A percentile compares a stretch with the other conserved stretches of the same genome.
phyloP scores from a whole-genome alignment of 1,140 invertebrate species.

The Drosophila tropicalis region DNA sequence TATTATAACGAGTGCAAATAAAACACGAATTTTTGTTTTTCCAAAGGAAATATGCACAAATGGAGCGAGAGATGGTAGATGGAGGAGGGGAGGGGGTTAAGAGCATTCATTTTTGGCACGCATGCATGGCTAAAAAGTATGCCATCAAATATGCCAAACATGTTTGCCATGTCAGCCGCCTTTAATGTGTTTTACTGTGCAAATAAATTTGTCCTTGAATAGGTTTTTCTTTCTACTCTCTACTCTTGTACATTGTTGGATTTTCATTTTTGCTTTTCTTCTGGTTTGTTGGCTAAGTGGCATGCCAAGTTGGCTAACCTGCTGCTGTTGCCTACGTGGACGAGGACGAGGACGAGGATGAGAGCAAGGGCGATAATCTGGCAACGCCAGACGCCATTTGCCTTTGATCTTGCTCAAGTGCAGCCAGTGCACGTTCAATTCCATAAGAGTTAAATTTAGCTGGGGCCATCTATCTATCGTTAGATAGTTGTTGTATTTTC shows the following conservation, averaged over 20 bases:
- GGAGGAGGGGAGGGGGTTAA: neutral
- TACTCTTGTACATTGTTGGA: neutral
- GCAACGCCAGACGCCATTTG: constrained; percentile 41
- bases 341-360: neutral
- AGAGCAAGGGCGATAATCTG: constrained; percentile 22
- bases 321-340: neutral
- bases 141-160: constrained; percentile 80
- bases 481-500: constrained; percentile 39
- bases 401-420: constrained; percentile 39
- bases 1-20: constrained; percentile 73
- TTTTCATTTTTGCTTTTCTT: neutral
- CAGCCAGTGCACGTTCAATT: neutral
- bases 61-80: neutral
- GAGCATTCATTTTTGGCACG: constrained; percentile 54
- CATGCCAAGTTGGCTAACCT: constrained; percentile 1
- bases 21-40: constrained; percentile 47
- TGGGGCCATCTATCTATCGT: constrained; percentile 40
- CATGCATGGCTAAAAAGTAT: constrained; percentile 73
- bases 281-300: constrained; percentile 8
- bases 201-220: constrained; percentile 61
- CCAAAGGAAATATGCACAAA: constrained; percentile 17
- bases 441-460: constrained; percentile 39
- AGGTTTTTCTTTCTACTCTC: neutral
- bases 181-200: constrained; percentile 52
- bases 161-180: constrained; percentile 49